Evolutionary conservation across 2,797 vertebrate species (phyloP), one percentile per base, ranked within the genome.

Genomic region (Cacajao melanocephalus): DNA sequence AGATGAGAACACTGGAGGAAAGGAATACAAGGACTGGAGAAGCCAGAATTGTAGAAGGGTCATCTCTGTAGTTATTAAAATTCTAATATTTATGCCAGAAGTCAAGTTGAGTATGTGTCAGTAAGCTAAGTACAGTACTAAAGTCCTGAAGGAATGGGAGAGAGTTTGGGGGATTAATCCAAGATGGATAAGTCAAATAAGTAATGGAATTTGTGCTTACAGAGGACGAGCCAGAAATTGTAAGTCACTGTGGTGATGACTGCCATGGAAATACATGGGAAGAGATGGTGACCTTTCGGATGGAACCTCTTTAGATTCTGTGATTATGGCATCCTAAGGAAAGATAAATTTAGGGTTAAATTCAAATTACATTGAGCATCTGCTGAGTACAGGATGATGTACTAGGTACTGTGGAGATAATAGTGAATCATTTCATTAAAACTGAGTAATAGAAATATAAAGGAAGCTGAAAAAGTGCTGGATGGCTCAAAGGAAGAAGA

Each of bases 351-450:
- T 81, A 50, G 72, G 73, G 15, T 87, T 61, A 41, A 89, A 61
- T 88, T 93, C 41, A 87, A 4, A 44, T 79, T 87, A 82, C 90
- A 39, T 64, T 61, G 70, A 88, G 24, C 61, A 17, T 82, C 6
- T 78, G 67, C 44, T 94, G 48, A 88, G 61, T 80, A 12, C 8
- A 83, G 64, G 15, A n/a, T 58, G 75, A 94, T 82, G 9, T 79
- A 76, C 41, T 83, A 26, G 46, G 33, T 88, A 41, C 30, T 96
- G 5, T 96, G 44, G 70, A 92, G 44, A 55, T 91, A 93, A 87
- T 84, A 70, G 17, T 83, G 86, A 96, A 55, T 93, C 50, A 72
- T 93, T 88, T 91, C 52, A 75, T 78, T 89, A 93, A 92, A 95
- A 82, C 33, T 41, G 55, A 84, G 36, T 90, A 76, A 83, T 82